Percentiles rank a stretch among this genome's conserved stretches.
phyloP scores from a whole-genome alignment of 2,888 invertebrate genomes.

The Uropetala carovei region DNA sequence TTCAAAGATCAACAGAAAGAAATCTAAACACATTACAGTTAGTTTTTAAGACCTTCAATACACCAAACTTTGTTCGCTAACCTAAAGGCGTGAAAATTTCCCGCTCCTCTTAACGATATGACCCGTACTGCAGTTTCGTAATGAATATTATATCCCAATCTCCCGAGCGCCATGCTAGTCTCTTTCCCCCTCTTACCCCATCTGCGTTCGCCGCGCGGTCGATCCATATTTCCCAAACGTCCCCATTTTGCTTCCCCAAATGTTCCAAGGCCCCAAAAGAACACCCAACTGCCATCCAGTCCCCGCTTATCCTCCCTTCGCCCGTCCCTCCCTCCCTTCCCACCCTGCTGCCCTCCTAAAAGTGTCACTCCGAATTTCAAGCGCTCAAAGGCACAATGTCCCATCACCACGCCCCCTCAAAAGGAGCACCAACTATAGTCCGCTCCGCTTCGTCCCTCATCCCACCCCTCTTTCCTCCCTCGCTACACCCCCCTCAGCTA shows the following conservation, averaged over 20 bases:
- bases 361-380: slow-evolving; percentile 62
- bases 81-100: no score
- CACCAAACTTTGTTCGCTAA: no score
- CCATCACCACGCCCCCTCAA: slow-evolving; percentile 52
- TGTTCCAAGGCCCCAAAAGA: slow-evolving; percentile 20
- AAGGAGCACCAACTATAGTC: not conserved
- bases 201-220: not conserved
- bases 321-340: not conserved
- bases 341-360: not conserved
- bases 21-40: no score
- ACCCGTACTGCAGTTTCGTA: not conserved
- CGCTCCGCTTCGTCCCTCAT: not conserved
- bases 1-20: no score
- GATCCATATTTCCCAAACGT: slow-evolving; percentile 37
- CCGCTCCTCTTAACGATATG: no score
- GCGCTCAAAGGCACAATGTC: slow-evolving; percentile 59
- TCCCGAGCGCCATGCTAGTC: not conserved
- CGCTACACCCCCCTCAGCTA: not conserved
- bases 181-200: no score
- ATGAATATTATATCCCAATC: not conserved
- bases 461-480: not conserved
- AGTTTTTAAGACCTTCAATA: no score
- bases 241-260: slow-evolving; percentile 47
- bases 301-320: not conserved
- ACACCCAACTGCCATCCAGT: not conserved